A percentile compares a stretch with the other conserved stretches of the same genome.
These are phyloP conservation scores for Parauchenoglanis punctatus DNA, from an alignment of 2,797 vertebrate species.

Conservation along the genomic window DNA sequence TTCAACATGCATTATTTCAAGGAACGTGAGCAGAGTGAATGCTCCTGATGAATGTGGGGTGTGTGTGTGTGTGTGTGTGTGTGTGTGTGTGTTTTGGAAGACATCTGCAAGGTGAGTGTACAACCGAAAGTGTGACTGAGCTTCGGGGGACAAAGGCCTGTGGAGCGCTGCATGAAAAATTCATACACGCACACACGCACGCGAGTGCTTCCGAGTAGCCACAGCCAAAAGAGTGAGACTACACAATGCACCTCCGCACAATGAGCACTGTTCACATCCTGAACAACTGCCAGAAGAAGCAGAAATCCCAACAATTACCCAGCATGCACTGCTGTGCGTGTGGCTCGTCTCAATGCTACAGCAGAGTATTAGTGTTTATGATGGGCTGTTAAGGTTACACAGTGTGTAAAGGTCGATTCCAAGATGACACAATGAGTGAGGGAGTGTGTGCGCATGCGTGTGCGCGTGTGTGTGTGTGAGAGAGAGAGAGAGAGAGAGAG, in stretches of 20 bases:
- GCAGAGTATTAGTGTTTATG: not conserved
- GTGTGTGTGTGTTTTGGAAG: not conserved
- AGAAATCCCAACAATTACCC: slow-evolving; percentile 19
- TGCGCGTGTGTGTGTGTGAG: not conserved
- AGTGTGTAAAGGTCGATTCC: not conserved
- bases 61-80: not conserved
- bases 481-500: not conserved
- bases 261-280: slow-evolving; percentile 20
- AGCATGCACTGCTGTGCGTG: slow-evolving; percentile 29
- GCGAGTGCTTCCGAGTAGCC: not conserved
- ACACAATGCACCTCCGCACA: slow-evolving; percentile 20
- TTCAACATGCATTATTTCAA: not conserved
- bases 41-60: not conserved
- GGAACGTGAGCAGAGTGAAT: not conserved
- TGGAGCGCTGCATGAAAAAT: not conserved
- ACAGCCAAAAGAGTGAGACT: slow-evolving; percentile 8
- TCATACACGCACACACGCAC: not conserved
- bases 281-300: slow-evolving; percentile 19
- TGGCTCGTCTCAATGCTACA: not conserved
- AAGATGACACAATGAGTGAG: not conserved
- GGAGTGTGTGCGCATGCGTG: not conserved
- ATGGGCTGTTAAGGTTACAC: not conserved
- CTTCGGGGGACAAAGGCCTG: slow-evolving; percentile 1
- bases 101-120: not conserved
- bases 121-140: not conserved